Evolutionary conservation across 2,797 vertebrate genomes (phyloP).

Genomic region (Syndactyla subalaris): DNA sequence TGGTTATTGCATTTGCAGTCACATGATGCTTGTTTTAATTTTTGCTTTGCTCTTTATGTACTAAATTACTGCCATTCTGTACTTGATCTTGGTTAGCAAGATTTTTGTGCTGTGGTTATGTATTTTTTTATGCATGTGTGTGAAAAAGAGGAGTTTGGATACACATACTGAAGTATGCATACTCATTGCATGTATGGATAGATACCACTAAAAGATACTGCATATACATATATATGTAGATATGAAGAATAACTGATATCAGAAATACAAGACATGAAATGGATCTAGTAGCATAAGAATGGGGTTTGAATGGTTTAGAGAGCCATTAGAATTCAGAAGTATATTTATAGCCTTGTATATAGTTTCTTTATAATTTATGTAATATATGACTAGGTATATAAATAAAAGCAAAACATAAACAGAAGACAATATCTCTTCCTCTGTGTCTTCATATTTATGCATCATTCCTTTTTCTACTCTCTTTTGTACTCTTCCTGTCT

Average conservation of each 20-base stretch:
- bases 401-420: conserved; percentile 64
- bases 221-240: conserved; percentile 51
- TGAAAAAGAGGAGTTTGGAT: conserved; percentile 17
- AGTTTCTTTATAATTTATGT: conserved; percentile 60
- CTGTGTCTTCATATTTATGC: background rate
- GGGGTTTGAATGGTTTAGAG: background rate
- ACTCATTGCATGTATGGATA: background rate
- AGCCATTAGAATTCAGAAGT: conserved; percentile 39
- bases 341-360: conserved; percentile 52
- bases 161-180: background rate
- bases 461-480: background rate
- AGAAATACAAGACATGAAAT: conserved; percentile 30
- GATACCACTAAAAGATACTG: conserved; percentile 52
- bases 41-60: conserved; percentile 62
- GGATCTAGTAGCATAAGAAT: background rate
- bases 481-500: background rate
- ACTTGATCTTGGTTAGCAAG: conserved; percentile 50
- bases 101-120: conserved; percentile 42
- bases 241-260: conserved; percentile 58
- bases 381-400: conserved; percentile 62
- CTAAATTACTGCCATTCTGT: conserved; percentile 72
- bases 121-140: background rate
- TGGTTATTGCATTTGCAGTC: conserved; percentile 66
- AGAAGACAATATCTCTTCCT: background rate
- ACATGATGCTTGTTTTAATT: conserved; percentile 64